Percentiles rank a stretch among this genome's conserved stretches.
phyloP scores from a whole-genome alignment of 2,888 invertebrate genomes.

The Athripsodes cinereus region DNA sequence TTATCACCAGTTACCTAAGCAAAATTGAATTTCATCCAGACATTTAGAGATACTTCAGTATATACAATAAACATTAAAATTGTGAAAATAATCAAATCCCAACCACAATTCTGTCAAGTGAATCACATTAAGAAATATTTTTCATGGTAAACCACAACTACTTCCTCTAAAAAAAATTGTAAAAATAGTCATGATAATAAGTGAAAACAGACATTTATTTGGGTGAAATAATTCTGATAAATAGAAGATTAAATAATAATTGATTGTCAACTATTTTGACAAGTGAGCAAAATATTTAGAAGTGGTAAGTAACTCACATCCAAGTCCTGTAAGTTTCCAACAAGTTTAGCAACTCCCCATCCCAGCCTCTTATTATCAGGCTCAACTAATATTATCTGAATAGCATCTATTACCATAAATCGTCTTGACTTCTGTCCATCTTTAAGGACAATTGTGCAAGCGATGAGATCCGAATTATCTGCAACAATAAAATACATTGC shows the following conservation, averaged over 20 bases:
- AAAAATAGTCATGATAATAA: too few species aligned
- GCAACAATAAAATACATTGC: slow-evolving; percentile 32
- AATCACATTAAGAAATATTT: too few species aligned
- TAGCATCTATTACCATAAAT: slow-evolving; percentile 93
- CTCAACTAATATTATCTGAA: slow-evolving; percentile 95
- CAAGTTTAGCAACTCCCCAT: slow-evolving; percentile 96
- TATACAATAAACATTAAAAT: too few species aligned
- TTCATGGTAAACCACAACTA: too few species aligned
- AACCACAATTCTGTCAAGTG: too few species aligned
- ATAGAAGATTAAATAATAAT: too few species aligned
- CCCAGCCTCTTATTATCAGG: slow-evolving; percentile 92
- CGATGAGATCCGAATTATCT: slow-evolving; percentile 97
- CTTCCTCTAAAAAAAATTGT: too few species aligned
- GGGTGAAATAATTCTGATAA: neutral
- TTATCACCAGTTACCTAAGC: slow-evolving; percentile 80
- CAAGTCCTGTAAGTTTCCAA: slow-evolving; percentile 92
- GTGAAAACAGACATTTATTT: too few species aligned
- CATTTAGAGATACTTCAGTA: too few species aligned
- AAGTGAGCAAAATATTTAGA: neutral
- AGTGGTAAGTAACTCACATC: slow-evolving; percentile 58
- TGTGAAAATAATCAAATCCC: too few species aligned
- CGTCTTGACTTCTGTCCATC: slow-evolving; percentile 85
- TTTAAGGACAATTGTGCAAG: slow-evolving; percentile 88
- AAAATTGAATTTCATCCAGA: slow-evolving; percentile 8
- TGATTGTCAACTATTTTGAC: too few species aligned